phyloP scores from a whole-genome alignment of 1,140 invertebrate species.

The Gonatopus flavifemur region DNA sequence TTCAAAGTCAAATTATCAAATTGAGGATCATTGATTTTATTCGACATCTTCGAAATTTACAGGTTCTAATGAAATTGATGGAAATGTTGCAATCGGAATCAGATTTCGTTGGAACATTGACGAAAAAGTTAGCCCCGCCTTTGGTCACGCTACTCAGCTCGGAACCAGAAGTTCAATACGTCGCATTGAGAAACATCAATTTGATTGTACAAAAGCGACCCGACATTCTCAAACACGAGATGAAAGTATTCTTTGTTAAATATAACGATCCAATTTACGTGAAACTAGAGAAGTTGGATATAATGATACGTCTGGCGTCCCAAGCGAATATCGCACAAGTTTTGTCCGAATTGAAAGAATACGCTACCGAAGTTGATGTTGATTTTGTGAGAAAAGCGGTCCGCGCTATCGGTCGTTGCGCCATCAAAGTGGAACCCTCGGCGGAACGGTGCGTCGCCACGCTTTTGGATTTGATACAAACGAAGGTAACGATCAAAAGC shows the following conservation, averaged over 20 bases:
- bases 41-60: slow-evolving; percentile 10
- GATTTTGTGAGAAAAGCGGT: slow-evolving; percentile 99
- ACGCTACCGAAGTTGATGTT: slow-evolving; percentile 99
- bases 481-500: slow-evolving; percentile 70
- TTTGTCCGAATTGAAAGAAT: slow-evolving; percentile 97
- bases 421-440: slow-evolving; percentile 99
- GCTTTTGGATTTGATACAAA: slow-evolving; percentile 98
- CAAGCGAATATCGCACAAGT: slow-evolving; percentile 99
- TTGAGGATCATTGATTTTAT: too few species aligned
- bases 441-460: slow-evolving; percentile 98
- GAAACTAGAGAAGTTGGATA: slow-evolving; percentile 98
- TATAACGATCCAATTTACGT: slow-evolving; percentile 99
- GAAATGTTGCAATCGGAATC: slow-evolving; percentile 92
- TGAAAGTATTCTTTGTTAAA: slow-evolving; percentile 99
- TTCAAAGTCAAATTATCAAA: too few species aligned
- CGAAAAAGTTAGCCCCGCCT: slow-evolving; percentile 98
- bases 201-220: slow-evolving; percentile 98
- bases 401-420: slow-evolving; percentile 96
- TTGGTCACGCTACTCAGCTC: slow-evolving; percentile 96
- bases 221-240: slow-evolving; percentile 99
- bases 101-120: slow-evolving; percentile 92
- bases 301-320: slow-evolving; percentile 98
- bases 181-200: slow-evolving; percentile 97
- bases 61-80: slow-evolving; percentile 94
- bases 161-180: slow-evolving; percentile 99